A percentile compares a stretch with the other conserved stretches of the same genome.
These are phyloP conservation scores for Mamestra configurata DNA, from an alignment of 1,140 invertebrate genomes.

Conservation along the genomic window DNA sequence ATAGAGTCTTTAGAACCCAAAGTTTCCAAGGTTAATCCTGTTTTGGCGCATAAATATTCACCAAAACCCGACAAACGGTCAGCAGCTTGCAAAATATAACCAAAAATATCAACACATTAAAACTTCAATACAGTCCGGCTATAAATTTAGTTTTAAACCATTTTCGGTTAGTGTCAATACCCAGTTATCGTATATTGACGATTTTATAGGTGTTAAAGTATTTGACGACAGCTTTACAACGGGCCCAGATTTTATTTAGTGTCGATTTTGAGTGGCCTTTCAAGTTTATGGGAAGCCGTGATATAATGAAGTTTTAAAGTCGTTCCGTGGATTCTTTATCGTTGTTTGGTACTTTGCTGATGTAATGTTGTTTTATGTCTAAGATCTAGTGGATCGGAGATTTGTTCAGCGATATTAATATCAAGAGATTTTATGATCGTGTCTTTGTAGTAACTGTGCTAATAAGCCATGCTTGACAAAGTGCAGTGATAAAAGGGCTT, in stretches of 20 bases:
- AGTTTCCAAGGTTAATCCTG: background rate
- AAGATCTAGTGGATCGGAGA: background rate
- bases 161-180: conserved; percentile 39
- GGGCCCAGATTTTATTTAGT: conserved; percentile 26
- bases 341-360: background rate
- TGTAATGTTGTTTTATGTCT: conserved; percentile 1
- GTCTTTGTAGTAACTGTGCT: background rate
- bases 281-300: conserved; percentile 6
- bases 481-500: no score
- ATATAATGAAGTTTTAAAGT: conserved; percentile 38
- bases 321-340: background rate
- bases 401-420: background rate
- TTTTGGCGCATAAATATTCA: conserved; percentile 9
- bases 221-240: conserved; percentile 33
- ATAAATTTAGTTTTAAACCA: conserved; percentile 45
- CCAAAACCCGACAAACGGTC: background rate
- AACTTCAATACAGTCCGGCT: conserved; percentile 6
- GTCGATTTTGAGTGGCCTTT: conserved; percentile 32
- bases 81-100: conserved; percentile 5
- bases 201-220: conserved; percentile 47
- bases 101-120: background rate
- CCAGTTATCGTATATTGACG: conserved; percentile 35
- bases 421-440: background rate
- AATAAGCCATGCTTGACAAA: no score
- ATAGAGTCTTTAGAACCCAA: background rate